Evolutionary conservation across 2,888 invertebrate genomes (phyloP).

Genomic region (Pseudococcus viburni): DNA sequence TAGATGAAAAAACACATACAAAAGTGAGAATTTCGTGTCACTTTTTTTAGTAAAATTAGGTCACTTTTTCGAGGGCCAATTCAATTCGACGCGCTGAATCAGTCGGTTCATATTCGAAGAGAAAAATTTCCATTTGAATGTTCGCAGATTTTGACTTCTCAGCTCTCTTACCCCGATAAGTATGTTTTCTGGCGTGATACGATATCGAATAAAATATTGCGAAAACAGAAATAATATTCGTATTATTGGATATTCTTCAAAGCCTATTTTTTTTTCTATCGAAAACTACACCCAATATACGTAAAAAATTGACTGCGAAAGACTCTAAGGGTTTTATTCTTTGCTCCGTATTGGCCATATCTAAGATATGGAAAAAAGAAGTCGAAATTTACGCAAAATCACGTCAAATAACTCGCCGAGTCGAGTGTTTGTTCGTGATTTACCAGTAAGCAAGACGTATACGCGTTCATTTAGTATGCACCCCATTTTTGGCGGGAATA

Average conservation of each 20-base stretch:
- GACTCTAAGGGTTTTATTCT: neutral
- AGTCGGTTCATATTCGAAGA: too few species aligned
- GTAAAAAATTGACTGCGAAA: neutral
- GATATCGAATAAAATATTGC: neutral
- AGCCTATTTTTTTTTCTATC: neutral
- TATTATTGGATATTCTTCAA: neutral
- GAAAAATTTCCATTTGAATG: too few species aligned
- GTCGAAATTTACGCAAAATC: neutral
- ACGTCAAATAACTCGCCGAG: neutral
- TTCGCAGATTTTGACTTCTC: neutral
- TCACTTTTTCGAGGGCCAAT: too few species aligned
- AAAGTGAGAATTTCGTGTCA: too few species aligned
- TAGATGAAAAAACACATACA: too few species aligned
- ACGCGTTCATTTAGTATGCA: conserved; percentile 23
- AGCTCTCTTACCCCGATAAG: neutral
- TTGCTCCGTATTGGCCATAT: neutral
- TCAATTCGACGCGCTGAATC: too few species aligned
- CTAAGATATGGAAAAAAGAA: neutral
- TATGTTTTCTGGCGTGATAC: neutral
- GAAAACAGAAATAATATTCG: neutral
- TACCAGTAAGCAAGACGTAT: neutral
- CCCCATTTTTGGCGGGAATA: conserved; percentile 11
- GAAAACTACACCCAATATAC: neutral
- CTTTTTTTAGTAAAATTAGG: too few species aligned
- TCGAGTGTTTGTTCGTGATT: neutral